Evolutionary conservation across 2,113 vertebrate genomes (phyloP), one percentile per base, ranked within the genome.

Genomic region (Pimephales promelas): DNA sequence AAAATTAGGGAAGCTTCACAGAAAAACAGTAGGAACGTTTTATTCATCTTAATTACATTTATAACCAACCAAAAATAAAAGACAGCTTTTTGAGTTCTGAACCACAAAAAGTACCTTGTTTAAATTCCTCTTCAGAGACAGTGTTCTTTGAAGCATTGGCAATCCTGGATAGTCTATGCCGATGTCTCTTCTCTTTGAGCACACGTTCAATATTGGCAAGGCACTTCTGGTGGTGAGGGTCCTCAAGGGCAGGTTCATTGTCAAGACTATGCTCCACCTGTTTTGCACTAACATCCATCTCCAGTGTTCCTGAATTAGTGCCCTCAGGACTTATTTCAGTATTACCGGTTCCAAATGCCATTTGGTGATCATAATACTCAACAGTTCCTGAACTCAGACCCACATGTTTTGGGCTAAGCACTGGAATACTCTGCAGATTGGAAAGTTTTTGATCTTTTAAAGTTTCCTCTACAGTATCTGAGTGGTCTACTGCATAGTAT

Each of bases 191-290:
- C 96, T 98, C 97, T 89, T 89, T 95, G 84, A 99, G 93, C 82
- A 98, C 95, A 26, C 94, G 96, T 88, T 97, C 96, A 91, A 99
- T 97, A 90, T 98, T 98, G 87, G 92, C 96, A 88, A 98, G 97
- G 88, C 97, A 97, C 43, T 95, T 97, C 88, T 93, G 93, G 90
- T 97, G 97, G 90, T 96, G 92, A 34, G 95, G 81, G 45, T 88
- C 84, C 66, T 72, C 57, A n/a, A 82, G 85, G 26, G 82, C 71
- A 43, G 49, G 22, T 31, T 57, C 94, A 89, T 96, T 95, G 0
- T 83, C 86, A 1, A 85, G 71, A 75, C 85, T 90, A 79, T 0
- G 34, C 49, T 81, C 83, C 3, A 2, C 36, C 26, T 90, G 83
- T 18, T 90, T 85, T 20, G 81, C 22, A 14, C 80, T 10, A 10